These are phyloP conservation scores for Marasmarcha lunaedactyla DNA, from an alignment of 2,888 invertebrate species.

Conservation along the genomic window DNA sequence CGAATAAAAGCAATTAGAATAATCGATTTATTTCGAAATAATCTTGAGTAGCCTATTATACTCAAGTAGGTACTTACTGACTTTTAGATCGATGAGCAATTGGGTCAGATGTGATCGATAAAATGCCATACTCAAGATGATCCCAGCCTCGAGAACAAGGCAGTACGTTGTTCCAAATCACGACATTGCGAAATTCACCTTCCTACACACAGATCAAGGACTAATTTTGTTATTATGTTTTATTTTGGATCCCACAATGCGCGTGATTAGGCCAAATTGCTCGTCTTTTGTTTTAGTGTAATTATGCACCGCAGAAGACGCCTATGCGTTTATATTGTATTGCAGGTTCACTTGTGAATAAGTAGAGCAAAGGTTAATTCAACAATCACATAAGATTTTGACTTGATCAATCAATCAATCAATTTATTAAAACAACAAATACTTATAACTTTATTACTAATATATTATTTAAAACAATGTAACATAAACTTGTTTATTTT, in stretches of 20 bases:
- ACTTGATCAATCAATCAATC: too few species aligned
- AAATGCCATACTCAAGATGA: not conserved
- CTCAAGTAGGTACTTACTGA: conserved; percentile 20
- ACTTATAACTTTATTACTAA: too few species aligned
- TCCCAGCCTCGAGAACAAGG: not conserved
- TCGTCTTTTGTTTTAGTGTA: conserved; percentile 18
- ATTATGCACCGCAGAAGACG: conserved; percentile 14
- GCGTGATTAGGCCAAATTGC: conserved; percentile 36
- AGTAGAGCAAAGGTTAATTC: too few species aligned
- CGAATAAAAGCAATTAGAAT: too few species aligned
- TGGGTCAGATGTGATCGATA: conserved; percentile 27
- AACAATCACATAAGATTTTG: too few species aligned
- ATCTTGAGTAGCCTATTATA: conserved; percentile 9
- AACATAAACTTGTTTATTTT: too few species aligned
- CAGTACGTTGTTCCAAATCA: not conserved
- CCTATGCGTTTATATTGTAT: too few species aligned
- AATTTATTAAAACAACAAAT: too few species aligned
- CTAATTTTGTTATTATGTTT: conserved; percentile 33
- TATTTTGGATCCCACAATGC: conserved; percentile 30
- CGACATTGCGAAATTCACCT: conserved; percentile 40
- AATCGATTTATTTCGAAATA: too few species aligned
- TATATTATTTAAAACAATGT: too few species aligned
- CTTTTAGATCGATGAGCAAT: conserved; percentile 21
- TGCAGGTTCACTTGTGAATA: too few species aligned
- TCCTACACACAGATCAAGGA: conserved; percentile 59